Conservation (phyloP, 2,113 vertebrate species). For the Vulpes lagopus region DNA sequence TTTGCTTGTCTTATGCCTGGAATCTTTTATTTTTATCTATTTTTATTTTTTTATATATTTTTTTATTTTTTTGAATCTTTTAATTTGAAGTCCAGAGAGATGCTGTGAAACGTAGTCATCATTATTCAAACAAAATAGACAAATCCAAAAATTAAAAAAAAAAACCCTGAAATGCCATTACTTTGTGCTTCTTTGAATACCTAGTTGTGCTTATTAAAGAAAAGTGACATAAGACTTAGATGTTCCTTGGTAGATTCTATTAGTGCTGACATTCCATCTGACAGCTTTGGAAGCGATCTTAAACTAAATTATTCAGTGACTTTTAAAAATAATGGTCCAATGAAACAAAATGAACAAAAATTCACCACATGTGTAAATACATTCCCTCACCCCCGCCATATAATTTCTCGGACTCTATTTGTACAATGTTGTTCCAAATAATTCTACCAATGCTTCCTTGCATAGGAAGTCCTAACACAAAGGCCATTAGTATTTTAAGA, state of each 20-base stretch:
- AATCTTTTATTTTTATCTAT: neutral
- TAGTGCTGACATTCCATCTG: neutral
- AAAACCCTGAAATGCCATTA: neutral
- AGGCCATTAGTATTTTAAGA: neutral
- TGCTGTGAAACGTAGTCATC: neutral
- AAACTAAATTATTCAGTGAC: neutral
- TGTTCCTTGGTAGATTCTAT: neutral
- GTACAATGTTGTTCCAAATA: neutral
- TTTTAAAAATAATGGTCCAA: neutral
- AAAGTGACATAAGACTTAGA: neutral
- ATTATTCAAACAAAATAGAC: neutral
- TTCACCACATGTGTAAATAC: neutral
- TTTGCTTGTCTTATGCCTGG: neutral
- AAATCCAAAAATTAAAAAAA: neutral
- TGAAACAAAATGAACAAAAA: neutral
- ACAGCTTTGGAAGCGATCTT: neutral
- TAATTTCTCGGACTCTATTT: neutral
- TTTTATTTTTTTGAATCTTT: neutral
- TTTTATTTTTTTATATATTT: no score
- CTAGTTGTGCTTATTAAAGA: neutral
- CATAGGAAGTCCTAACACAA: neutral
- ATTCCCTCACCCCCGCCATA: accelerated
- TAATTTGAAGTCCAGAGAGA: neutral
- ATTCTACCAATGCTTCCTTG: neutral
- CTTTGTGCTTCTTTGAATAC: neutral